These are phyloP conservation scores for Sesamia nonagrioides DNA, from an alignment of 1,140 invertebrate species.

Conservation along the genomic window DNA sequence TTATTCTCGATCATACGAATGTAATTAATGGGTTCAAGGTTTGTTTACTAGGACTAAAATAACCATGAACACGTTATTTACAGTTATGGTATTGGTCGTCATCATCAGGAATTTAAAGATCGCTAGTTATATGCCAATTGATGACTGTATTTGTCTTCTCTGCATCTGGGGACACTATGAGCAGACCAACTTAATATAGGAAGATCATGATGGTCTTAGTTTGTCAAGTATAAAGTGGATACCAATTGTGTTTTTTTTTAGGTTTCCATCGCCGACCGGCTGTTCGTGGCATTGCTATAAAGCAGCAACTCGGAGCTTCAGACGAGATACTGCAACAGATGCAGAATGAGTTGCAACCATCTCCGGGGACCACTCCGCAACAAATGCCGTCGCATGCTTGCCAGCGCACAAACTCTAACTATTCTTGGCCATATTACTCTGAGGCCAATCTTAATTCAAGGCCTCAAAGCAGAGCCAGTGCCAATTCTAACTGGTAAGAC, in stretches of 20 bases:
- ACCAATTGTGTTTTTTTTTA: constrained; percentile 46
- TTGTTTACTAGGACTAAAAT: too few relatives aligned
- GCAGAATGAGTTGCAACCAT: constrained; percentile 90
- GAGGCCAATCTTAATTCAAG: constrained; percentile 87
- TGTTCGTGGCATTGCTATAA: constrained; percentile 89
- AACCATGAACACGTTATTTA: too few relatives aligned
- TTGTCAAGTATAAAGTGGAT: too few relatives aligned
- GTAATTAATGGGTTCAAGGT: too few relatives aligned
- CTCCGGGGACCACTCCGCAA: constrained; percentile 82
- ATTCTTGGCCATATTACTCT: constrained; percentile 90
- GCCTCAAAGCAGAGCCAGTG: constrained; percentile 76
- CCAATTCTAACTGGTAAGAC: constrained; percentile 76
- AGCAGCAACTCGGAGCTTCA: constrained; percentile 91
- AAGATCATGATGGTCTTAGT: too few relatives aligned
- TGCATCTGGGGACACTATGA: too few relatives aligned
- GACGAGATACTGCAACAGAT: constrained; percentile 94
- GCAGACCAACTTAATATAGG: too few relatives aligned
- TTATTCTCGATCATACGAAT: too few relatives aligned
- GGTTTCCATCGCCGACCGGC: constrained; percentile 94
- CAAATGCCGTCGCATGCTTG: constrained; percentile 82
- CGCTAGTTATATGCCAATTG: too few relatives aligned
- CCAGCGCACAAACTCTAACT: constrained; percentile 81
- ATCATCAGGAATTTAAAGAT: too few relatives aligned
- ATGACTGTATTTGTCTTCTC: too few relatives aligned
- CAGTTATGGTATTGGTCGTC: too few relatives aligned